Evolutionary conservation across 2,113 vertebrate species (phyloP).

Genomic region (Atractosteus spatula): DNA sequence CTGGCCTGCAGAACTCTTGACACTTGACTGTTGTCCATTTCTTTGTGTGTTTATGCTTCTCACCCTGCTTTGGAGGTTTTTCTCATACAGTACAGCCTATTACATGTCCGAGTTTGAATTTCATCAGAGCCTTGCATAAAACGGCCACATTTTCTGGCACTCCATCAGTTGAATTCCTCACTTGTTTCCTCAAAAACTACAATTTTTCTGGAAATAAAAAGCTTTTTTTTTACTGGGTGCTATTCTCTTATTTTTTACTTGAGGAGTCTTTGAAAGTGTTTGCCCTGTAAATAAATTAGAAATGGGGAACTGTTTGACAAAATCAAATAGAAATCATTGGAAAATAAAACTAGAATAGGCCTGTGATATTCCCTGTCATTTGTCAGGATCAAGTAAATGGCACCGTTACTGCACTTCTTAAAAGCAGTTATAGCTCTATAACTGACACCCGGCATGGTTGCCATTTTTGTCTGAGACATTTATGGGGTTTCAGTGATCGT

Average conservation of each 20-base stretch:
- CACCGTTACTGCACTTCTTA: slow-evolving; percentile 70
- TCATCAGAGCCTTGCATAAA: slow-evolving; percentile 33
- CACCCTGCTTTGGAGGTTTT: background rate
- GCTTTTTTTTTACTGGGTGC: background rate
- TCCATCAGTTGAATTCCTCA: slow-evolving; percentile 26
- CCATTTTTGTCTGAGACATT: slow-evolving; percentile 69
- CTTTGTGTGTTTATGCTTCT: too few relatives aligned
- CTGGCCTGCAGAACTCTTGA: too few relatives aligned
- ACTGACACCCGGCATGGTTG: slow-evolving; percentile 69
- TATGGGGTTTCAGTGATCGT: slow-evolving; percentile 67
- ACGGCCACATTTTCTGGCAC: slow-evolving; percentile 29
- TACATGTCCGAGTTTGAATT: slow-evolving; percentile 27
- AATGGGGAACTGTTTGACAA: slow-evolving; percentile 5
- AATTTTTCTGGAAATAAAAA: slow-evolving; percentile 3
- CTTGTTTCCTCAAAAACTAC: slow-evolving; percentile 23
- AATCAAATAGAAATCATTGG: slow-evolving; percentile 29
- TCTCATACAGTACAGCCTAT: slow-evolving; percentile 25
- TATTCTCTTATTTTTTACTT: background rate
- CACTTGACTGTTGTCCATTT: too few relatives aligned
- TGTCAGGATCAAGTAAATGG: slow-evolving; percentile 66
- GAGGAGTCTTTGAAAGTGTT: slow-evolving; percentile 11
- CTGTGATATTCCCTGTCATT: slow-evolving; percentile 31
- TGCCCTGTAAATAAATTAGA: slow-evolving; percentile 23
- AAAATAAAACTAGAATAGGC: slow-evolving; percentile 26
- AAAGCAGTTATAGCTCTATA: slow-evolving; percentile 73